Conservation (phyloP, 2,888 invertebrate genomes). For the Tubulanus polymorphus region DNA sequence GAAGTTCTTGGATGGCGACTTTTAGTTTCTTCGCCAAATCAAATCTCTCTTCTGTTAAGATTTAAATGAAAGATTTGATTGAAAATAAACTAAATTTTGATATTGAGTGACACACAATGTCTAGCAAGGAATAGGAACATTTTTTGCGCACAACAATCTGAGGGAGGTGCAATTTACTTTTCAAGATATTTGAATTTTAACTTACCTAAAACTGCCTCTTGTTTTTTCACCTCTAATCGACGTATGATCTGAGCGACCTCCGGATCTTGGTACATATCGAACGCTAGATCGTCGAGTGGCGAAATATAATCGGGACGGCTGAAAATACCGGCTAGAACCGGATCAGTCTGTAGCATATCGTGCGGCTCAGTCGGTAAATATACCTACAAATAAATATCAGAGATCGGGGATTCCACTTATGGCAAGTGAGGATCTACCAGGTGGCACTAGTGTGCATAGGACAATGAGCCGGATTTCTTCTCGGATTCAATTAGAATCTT, state of each 20-base stretch:
- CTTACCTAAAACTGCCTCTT: slow-evolving; percentile 78
- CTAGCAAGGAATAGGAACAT: too few species aligned
- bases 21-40: slow-evolving; percentile 90
- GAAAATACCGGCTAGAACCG: slow-evolving; percentile 28
- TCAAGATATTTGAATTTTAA: too few species aligned
- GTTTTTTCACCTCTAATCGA: slow-evolving; percentile 81
- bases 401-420: too few species aligned
- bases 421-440: too few species aligned
- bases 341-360: slow-evolving; percentile 22
- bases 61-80: background rate
- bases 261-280: slow-evolving; percentile 94
- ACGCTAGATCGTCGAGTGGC: slow-evolving; percentile 87
- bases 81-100: background rate
- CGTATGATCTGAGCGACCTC: slow-evolving; percentile 83
- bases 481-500: too few species aligned
- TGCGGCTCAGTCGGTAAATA: slow-evolving; percentile 15
- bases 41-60: slow-evolving; percentile 76
- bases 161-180: too few species aligned
- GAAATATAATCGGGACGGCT: slow-evolving; percentile 60
- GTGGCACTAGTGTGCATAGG: too few species aligned
- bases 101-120: background rate
- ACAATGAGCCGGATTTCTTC: too few species aligned
- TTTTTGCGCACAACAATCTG: too few species aligned
- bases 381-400: background rate
- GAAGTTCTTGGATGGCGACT: slow-evolving; percentile 75